Evolutionary conservation across 2,113 vertebrate genomes (phyloP), one percentile per base, ranked within the genome.

Genomic region (Scytalopus superciliaris): DNA sequence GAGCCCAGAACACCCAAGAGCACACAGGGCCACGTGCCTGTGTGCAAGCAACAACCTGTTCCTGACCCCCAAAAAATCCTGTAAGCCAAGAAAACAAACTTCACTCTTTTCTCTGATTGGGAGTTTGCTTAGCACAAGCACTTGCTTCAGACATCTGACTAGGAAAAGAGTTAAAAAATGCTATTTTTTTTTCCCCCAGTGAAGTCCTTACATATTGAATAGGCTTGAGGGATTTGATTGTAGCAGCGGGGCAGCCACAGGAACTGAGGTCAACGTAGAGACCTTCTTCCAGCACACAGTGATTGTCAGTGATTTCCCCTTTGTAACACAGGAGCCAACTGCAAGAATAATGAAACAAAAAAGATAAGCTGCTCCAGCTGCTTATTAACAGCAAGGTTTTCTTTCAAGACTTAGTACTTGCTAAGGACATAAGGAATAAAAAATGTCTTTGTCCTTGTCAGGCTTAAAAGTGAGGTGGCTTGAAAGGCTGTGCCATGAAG

Each of bases 291-390:
- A 99, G 94, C 67, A 99, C 98, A 92, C 98, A 99, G 60, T 98
- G 98, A 95, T 98, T 98, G 82, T 97, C 95, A 96, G 95, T 67
- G 44, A 81, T 87, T 92, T 98, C 97, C 81, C 97, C 98, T 89
- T 98, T 66, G 89, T 98, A 98, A 92, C 86, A 98, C 42, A 99
- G 97, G 88, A 99, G 97, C 98, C 99, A 99, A 89, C 98, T 99
- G 70, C 79, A 97, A 96, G 96, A 94, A 84, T 49, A 97, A 86
- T 4, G 27, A 45, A 89, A 75, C n/a, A 87, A 91, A 63, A 86
- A 75, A 70, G 35, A 77, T 91, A 59, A 93, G 62, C 42, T 86
- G 24, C 53, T 76, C 55, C 56, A 93, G 82, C 50, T 77, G 45
- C 47, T 81, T 81, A 62, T 76, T 72, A 84, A 87, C 30, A 81